phyloP scores from a whole-genome alignment of 2,797 vertebrate genomes.

The Ara ararauna region DNA sequence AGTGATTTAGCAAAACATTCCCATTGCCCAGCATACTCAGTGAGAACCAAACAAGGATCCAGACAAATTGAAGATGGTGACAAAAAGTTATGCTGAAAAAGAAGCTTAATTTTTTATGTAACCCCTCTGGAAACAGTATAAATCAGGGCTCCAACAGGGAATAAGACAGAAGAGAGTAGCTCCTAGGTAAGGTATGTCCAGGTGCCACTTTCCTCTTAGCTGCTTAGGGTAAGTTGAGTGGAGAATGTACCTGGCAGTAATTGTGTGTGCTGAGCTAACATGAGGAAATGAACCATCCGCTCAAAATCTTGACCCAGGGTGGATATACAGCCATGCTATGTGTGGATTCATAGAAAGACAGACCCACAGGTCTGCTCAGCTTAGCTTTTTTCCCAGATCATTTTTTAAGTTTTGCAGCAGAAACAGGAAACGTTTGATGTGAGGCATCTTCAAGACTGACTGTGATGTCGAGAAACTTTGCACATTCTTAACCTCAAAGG shows the following conservation, averaged over 20 bases:
- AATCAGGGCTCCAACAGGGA: background rate
- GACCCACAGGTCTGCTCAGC: background rate
- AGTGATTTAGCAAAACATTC: background rate
- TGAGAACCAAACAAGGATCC: background rate
- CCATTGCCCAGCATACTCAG: background rate
- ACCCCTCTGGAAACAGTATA: background rate
- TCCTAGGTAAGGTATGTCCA: background rate
- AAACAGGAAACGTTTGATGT: conserved; percentile 73
- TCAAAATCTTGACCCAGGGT: conserved; percentile 24
- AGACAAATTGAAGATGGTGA: background rate
- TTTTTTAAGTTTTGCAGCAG: background rate
- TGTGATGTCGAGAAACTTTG: conserved; percentile 52
- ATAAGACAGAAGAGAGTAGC: background rate
- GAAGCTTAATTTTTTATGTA: background rate
- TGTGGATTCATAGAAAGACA: background rate
- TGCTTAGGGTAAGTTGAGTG: background rate
- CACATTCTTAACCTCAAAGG: conserved; percentile 63
- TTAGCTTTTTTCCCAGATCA: background rate
- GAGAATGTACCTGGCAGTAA: background rate
- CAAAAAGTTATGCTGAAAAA: background rate
- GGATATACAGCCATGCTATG: background rate
- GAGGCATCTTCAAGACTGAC: conserved; percentile 46
- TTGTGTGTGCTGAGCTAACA: background rate
- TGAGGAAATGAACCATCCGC: background rate
- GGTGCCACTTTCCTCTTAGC: background rate